These are phyloP conservation scores for Philereme transversata DNA, from an alignment of 2,888 invertebrate species.

Conservation along the genomic window DNA sequence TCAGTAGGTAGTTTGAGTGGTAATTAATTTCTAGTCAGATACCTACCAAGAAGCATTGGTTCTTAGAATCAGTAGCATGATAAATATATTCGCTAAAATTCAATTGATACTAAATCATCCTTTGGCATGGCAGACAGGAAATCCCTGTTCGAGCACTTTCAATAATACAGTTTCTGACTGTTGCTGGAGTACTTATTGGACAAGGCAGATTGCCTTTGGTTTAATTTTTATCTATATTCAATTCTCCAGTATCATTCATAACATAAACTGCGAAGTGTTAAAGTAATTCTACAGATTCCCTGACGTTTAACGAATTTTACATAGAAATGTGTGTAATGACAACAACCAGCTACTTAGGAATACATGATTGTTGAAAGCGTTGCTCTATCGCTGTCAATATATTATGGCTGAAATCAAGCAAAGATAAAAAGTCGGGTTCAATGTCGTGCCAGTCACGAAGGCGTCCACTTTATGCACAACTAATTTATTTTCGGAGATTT, in stretches of 20 bases:
- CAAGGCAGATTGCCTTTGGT: too few species aligned
- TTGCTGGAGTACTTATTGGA: too few species aligned
- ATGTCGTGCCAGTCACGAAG: slow-evolving; percentile 73
- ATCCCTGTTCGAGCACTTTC: slow-evolving; percentile 47
- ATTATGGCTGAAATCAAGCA: slow-evolving; percentile 32
- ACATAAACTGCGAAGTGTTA: too few species aligned
- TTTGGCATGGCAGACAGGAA: slow-evolving; percentile 59
- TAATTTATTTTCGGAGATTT: slow-evolving; percentile 72
- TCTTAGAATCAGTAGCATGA: slow-evolving; percentile 45
- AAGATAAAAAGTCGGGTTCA: slow-evolving; percentile 63
- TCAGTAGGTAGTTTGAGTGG: slow-evolving; percentile 51
- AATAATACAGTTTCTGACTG: too few species aligned
- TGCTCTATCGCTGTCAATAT: neutral
- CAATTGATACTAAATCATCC: slow-evolving; percentile 41
- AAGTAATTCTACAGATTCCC: too few species aligned
- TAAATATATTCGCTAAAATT: slow-evolving; percentile 43
- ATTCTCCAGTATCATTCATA: too few species aligned
- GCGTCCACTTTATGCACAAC: slow-evolving; percentile 70
- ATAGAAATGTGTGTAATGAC: too few species aligned
- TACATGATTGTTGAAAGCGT: neutral
- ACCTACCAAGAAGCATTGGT: slow-evolving; percentile 46
- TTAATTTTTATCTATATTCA: too few species aligned
- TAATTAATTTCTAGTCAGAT: slow-evolving; percentile 50
- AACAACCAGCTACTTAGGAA: too few species aligned
- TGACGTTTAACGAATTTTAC: too few species aligned